Base-by-base conservation (phyloP, 2,113 vertebrate species). In the Oryzias melastigma region DNA sequence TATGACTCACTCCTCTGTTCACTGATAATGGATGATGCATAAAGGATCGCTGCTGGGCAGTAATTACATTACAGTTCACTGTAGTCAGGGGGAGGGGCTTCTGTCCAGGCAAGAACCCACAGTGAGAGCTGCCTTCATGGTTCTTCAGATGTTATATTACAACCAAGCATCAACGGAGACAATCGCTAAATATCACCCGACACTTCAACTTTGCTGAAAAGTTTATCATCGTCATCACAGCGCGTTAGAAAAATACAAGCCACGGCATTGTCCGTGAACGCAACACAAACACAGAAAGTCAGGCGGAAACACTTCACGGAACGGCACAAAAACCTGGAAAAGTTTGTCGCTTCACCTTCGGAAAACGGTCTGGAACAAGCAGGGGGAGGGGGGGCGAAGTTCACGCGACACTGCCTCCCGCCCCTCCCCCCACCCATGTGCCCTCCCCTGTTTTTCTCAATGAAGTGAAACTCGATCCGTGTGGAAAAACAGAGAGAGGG, bases 401-500 rank as follows among this genome's bases (percentile, higher is more conserved):
- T 65, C 48, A 52, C 22, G 19, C 44, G 27, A 65, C 60, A n/a
- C 67, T 61, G 41, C 59, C 55, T 40, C 59, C 19, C 62, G 7
- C 50, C 63, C 58, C 52, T 67, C 50, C 50, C 65, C 69, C 12
- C 14, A 51, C 55, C 55, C 63, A 46, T 55, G 58, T 14, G 44
- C 74, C 68, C 68, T 56, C 46, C 61, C 84, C 89, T 92, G 87
- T 90, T 91, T 91, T 92, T 85, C 75, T 92, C 86, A 91, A 92
- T 91, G 90, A 90, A 89, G 88, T 90, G 89, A 89, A 93, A 92
- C 85, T 83, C 70, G 88, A 91, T 76, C 85, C 76, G 78, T 72
- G 81, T 71, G 78, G 73, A 84, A 74, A 79, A 68, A 69, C 5
- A 2, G 43, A 27, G 27, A 53, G 58, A 58, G 52, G 71, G 46